Base-by-base conservation (phyloP, 2,797 vertebrate genomes). In the Chrysocyon brachyurus region DNA sequence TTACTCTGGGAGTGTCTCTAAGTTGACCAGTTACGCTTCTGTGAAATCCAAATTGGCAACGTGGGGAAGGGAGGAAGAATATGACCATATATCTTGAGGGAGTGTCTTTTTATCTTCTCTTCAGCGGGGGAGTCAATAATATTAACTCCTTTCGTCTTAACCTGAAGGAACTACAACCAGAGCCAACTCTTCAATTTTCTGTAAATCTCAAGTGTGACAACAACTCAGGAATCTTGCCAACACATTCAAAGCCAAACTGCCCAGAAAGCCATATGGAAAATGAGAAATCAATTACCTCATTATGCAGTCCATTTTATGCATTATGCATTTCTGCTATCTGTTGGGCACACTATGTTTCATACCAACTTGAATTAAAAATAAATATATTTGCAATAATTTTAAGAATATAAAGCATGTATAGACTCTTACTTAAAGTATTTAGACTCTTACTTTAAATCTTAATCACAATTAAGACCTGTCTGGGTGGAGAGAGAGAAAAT, bases 231-330 rank as follows among this genome's bases (percentile, higher is more conserved):
- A 63, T 19, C 83, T 56, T 33, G 75, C 64, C 77, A 72, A 52
- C 11, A 33, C 61, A 54, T 75, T 91, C 21, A 87, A n/a, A 95
- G n/a, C 56, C 59, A 59, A 94, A 40, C 56, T 81, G n/a, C 70
- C 83, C 81, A 64, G 87, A 79, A 94, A 82, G 12, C 61, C 79
- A 26, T 84, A 36, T 66, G 56, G 72, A 83, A 90, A 92, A 81
- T 61, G 72, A 93, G 70, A 82, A 79, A 12, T 59, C 81, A 64
- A 0, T 70, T 52, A 82, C 31, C 64, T 94, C n/a, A 49, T 15
- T 88, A 63, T 28, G 22, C n/a, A 64, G 54, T 49, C 4, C 6
- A 21, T 81, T 93, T 88, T 83, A 83, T 31, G 46, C 49, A 16
- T 17, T 83, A 46, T 28, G 11, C 54, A 49, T 86, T 54, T 85